phyloP scores from a whole-genome alignment of 2,888 invertebrate genomes.

The Drosophila barbarae region DNA sequence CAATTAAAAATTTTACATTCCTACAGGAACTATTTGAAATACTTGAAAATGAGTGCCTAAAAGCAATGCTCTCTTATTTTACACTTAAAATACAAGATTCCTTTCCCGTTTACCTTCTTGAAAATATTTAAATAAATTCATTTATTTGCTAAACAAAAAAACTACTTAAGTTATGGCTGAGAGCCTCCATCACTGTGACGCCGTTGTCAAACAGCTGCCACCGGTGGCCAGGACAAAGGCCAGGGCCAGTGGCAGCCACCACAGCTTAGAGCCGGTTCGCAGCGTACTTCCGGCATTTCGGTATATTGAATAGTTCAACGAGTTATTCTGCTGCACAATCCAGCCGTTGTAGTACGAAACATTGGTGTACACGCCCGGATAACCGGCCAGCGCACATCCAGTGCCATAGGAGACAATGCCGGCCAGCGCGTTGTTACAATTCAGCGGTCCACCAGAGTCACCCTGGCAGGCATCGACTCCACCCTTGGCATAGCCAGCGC shows the following conservation, averaged over 20 bases:
- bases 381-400: conserved; percentile 55
- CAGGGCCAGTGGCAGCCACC: conserved; percentile 15
- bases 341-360: conserved; percentile 60
- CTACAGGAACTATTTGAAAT: neutral
- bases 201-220: neutral
- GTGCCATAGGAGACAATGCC: conserved; percentile 75
- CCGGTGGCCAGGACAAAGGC: conserved; percentile 16
- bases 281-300: neutral
- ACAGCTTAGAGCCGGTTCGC: neutral
- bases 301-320: conserved; percentile 55
- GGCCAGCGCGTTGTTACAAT: conserved; percentile 53
- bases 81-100: neutral
- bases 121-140: conserved; percentile 7
- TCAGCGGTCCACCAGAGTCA: conserved; percentile 75
- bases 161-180: neutral
- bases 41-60: neutral
- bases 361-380: conserved; percentile 76
- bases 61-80: neutral
- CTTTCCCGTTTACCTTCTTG: neutral
- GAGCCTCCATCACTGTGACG: neutral
- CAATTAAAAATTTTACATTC: neutral
- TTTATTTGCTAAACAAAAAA: conserved; percentile 5
- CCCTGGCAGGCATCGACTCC: conserved; percentile 75
- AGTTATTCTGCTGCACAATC: conserved; percentile 53
- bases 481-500: conserved; percentile 67